Percentiles rank a stretch among this genome's conserved stretches.
phyloP scores from a whole-genome alignment of 2,888 invertebrate species.

The Caenorhabditis virilis region DNA sequence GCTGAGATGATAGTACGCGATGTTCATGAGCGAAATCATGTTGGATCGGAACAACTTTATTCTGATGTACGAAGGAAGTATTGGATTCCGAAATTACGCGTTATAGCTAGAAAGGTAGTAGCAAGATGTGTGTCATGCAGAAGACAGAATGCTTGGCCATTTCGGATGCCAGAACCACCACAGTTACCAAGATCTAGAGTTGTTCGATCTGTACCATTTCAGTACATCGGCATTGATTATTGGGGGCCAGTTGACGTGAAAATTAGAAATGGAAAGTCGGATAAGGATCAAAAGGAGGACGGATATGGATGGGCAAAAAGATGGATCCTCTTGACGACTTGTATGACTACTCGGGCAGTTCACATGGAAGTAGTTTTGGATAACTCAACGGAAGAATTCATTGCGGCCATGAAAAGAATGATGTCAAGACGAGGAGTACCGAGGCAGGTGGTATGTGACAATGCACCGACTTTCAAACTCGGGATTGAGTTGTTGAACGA shows the following conservation, averaged over 20 bases:
- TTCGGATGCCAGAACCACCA: constrained; percentile 7
- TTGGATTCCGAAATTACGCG: too few species aligned
- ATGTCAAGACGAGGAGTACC: constrained; percentile 16
- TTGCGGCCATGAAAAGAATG: constrained; percentile 9
- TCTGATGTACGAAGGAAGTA: neutral
- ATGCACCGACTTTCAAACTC: constrained; percentile 9
- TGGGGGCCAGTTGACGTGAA: too few species aligned
- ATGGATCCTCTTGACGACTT: constrained; percentile 13
- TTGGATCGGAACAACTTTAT: neutral
- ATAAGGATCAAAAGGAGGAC: neutral
- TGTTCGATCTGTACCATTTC: constrained; percentile 5
- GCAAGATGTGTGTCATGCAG: constrained; percentile 7
- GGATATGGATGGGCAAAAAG: too few species aligned
- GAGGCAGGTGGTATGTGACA: constrained; percentile 6
- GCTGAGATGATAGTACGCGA: neutral
- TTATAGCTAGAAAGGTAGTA: neutral
- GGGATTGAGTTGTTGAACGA: too few species aligned
- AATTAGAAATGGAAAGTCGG: constrained; percentile 1
- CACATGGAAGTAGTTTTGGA: constrained; percentile 15
- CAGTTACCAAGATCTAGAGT: constrained; percentile 12
- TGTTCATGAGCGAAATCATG: neutral
- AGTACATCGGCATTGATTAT: constrained; percentile 7
- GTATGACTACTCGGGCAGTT: constrained; percentile 9
- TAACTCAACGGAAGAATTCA: constrained; percentile 5
- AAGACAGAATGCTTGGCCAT: constrained; percentile 8